Evolutionary conservation across 2,797 vertebrate genomes (phyloP).

Genomic region (Micrastur ruficollis): DNA sequence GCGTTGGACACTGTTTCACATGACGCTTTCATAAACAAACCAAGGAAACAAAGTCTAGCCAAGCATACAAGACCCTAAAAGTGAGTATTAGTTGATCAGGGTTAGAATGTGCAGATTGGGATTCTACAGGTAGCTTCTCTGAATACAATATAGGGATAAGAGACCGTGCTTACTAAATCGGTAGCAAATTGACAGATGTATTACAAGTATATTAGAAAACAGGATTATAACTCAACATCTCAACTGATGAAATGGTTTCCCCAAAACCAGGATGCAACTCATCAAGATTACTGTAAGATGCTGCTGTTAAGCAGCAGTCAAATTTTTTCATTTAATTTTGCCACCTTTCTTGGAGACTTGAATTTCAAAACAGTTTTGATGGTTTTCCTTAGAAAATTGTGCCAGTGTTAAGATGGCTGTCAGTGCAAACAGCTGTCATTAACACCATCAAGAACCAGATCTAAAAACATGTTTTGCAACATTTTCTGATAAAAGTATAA

Average conservation of each 20-base stretch:
- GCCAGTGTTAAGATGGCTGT: not conserved
- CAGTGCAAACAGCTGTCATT: not conserved
- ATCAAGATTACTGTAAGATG: not conserved
- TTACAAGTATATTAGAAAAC: not conserved
- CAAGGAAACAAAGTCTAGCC: not conserved
- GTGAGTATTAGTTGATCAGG: not conserved
- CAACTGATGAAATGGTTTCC: not conserved
- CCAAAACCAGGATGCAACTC: not conserved
- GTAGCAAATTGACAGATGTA: not conserved
- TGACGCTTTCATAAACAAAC: not conserved
- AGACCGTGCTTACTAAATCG: rapidly evolving
- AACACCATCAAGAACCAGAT: not conserved
- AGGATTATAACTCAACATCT: not conserved
- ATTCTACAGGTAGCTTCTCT: not conserved
- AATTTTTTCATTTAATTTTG: not conserved
- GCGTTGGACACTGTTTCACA: not conserved
- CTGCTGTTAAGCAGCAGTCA: not conserved
- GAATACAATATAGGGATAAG: not conserved
- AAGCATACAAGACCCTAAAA: not conserved
- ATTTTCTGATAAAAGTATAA: not conserved
- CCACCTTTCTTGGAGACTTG: not conserved
- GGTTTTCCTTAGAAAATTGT: not conserved
- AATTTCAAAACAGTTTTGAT: not conserved
- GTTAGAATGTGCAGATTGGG: not conserved
- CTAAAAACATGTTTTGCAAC: not conserved